A percentile compares a stretch with the other conserved stretches of the same genome.
These are phyloP conservation scores for Sebastiscus tertius DNA, from an alignment of 2,797 vertebrate genomes.

Conservation along the genomic window DNA sequence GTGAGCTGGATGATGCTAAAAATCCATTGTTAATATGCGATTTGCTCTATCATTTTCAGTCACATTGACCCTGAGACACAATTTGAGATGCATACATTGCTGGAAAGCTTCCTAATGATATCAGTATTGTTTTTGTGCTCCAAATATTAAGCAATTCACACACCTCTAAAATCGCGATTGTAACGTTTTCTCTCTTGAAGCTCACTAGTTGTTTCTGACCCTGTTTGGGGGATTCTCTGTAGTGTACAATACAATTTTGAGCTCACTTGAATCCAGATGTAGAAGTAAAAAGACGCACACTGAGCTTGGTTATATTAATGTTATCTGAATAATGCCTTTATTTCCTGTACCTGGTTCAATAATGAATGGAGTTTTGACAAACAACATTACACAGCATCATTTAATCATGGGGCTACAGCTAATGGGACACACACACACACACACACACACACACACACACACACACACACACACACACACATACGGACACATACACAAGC, in stretches of 20 bases:
- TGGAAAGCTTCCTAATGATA: not conserved
- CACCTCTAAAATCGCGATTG: not conserved
- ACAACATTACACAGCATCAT: conserved; percentile 36
- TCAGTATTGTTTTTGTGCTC: no score
- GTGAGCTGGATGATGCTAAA: no score
- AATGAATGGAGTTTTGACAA: conserved; percentile 60
- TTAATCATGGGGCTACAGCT: not conserved
- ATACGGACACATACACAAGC: not conserved
- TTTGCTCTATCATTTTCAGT: not conserved
- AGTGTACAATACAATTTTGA: not conserved
- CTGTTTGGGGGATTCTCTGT: not conserved
- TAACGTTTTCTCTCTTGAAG: not conserved
- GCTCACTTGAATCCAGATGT: no score
- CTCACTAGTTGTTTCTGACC: not conserved
- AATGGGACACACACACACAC: not conserved
- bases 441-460: not conserved
- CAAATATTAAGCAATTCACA: not conserved
- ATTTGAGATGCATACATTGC: not conserved
- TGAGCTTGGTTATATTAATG: not conserved
- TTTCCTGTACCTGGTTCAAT: conserved; percentile 37
- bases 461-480: not conserved
- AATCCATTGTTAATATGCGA: not conserved
- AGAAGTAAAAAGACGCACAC: not conserved
- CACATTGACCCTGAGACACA: not conserved
- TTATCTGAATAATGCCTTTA: not conserved